Evolutionary conservation across 2,888 invertebrate genomes (phyloP).

Genomic region (Acanthosepion lycidas): DNA sequence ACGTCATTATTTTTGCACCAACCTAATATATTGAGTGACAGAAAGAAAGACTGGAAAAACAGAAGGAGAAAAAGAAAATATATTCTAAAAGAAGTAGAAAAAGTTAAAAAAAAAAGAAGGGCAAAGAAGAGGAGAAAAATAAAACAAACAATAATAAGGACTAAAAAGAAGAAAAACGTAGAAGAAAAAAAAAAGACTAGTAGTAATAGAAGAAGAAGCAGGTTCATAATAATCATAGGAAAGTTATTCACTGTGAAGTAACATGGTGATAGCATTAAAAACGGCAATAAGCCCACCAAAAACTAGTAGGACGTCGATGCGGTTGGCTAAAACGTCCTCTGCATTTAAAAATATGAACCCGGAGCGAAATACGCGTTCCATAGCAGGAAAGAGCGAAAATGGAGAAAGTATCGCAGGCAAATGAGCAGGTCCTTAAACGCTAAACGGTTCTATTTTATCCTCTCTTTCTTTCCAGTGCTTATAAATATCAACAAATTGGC

Average conservation of each 20-base stretch:
- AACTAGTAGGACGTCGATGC: background rate
- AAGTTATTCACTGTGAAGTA: background rate
- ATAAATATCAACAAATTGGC: background rate
- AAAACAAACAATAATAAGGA: too few relatives aligned
- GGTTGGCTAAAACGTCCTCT: background rate
- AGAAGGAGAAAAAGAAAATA: background rate
- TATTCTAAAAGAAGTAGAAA: too few relatives aligned
- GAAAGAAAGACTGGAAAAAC: background rate
- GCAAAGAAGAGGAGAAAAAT: too few relatives aligned
- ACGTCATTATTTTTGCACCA: too few relatives aligned
- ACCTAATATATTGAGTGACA: background rate
- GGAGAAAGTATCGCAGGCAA: background rate
- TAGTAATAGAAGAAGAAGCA: background rate
- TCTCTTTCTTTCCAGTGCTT: background rate
- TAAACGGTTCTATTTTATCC: background rate
- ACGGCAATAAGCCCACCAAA: background rate
- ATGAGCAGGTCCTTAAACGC: background rate
- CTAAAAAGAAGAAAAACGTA: background rate
- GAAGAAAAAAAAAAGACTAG: background rate
- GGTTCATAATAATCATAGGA: background rate
- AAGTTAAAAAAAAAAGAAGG: too few relatives aligned
- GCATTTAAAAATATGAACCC: constrained; percentile 11
- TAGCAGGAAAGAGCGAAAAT: background rate
- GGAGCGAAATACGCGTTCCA: background rate
- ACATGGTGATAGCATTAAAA: background rate